Conservation (phyloP, 2,113 vertebrate species). For the Chaenogobius annularis region DNA sequence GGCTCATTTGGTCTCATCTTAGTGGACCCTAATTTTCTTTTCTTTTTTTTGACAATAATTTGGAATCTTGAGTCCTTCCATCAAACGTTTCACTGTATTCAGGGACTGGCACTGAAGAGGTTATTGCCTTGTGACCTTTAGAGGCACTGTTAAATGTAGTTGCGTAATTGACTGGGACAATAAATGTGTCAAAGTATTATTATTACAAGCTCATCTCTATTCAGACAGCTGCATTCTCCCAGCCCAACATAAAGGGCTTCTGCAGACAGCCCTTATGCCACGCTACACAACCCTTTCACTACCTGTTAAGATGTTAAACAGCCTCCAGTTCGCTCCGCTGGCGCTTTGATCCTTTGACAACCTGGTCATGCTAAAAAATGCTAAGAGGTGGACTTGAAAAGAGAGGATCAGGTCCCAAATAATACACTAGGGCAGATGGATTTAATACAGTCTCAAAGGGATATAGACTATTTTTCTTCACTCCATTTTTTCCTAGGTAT, state of each 20-base stretch:
- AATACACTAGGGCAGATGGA: slow-evolving; percentile 61
- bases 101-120: not conserved
- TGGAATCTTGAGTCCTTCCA: not conserved
- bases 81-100: not conserved
- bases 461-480: slow-evolving; percentile 26
- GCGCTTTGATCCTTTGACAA: slow-evolving; percentile 61
- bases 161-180: not conserved
- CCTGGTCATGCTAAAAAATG: slow-evolving; percentile 54
- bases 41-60: not conserved
- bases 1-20: no score
- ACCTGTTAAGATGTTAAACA: slow-evolving; percentile 65
- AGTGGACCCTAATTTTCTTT: not conserved
- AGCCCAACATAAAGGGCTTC: slow-evolving; percentile 16
- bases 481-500: slow-evolving; percentile 23
- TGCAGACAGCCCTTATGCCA: slow-evolving; percentile 18
- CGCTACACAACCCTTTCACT: slow-evolving; percentile 33
- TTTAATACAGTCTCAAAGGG: slow-evolving; percentile 45
- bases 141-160: not conserved
- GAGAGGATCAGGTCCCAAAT: slow-evolving; percentile 65
- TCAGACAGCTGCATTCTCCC: slow-evolving; percentile 5
- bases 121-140: not conserved
- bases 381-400: slow-evolving; percentile 56
- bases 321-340: slow-evolving; percentile 34
- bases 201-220: not conserved
- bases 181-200: slow-evolving; percentile 1